Base-by-base conservation (phyloP, 2,888 invertebrate genomes). In the Nysson spinosus region DNA sequence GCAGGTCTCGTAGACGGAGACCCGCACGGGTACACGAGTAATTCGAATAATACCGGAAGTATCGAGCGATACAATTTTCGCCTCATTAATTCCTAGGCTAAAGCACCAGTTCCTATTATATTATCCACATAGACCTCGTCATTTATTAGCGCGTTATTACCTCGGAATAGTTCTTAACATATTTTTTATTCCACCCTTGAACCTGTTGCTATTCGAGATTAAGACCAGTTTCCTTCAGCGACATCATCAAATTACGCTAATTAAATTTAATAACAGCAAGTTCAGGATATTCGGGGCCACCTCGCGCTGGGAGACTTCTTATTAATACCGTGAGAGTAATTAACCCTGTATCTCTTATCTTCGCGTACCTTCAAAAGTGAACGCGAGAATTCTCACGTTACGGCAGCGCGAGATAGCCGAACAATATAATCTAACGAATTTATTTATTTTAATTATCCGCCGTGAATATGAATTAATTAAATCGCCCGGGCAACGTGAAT, bases 181-280 rank as follows among this genome's bases (percentile, higher is more conserved):
- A 49, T 58, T 66, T 52, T 49, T 52, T 49, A n/a, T n/a, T n/a
- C n/a, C n/a, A n/a, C n/a, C n/a, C n/a, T 39, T 30, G 19, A 49
- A 67, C 66, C 66, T 67, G 66, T 67, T 67, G 66, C 66, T 67
- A 44, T 14, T 19, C 20, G 37, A 35, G 58, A 51, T 11, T 14
- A 14, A 34, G 42, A 7, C 11, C 4, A 6, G 12, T 5, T 16
- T 34, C 14, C 39, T 19, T 22, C 14, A 26, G 24, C 12, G 43
- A 32, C 47, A n/a, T 30, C 39, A 32, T 32, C 12, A 43, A 17
- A 49, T 66, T 30, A 24, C 52, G 37, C 16, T 58, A 40, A 64
- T 49, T 34, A 26, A 14, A 40, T 46, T 63, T 26, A 22, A 42
- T 42, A 42, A 52, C 26, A 39, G 16, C n/a, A 16, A 39, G 26